A percentile compares a stretch with the other conserved stretches of the same genome.
Conservation (phyloP, 2,888 invertebrate species). For the Oasisia sp. region DNA sequence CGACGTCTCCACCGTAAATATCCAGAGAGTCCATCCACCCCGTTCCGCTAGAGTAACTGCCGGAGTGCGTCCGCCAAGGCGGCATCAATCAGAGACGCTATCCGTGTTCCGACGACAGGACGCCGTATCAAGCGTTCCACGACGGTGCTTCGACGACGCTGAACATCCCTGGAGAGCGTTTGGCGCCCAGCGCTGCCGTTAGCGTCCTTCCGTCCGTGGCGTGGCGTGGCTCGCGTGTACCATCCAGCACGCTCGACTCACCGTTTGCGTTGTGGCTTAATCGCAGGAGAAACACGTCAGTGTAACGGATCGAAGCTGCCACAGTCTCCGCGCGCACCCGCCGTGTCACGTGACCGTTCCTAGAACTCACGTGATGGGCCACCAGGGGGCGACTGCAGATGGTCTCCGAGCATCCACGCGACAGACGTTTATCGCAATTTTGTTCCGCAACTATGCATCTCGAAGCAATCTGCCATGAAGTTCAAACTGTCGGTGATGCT, state of each 20-base stretch:
- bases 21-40: constrained; percentile 8
- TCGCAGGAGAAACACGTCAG: background rate
- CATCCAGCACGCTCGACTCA: background rate
- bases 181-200: background rate
- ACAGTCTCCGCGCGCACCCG: background rate
- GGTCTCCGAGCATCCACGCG: background rate
- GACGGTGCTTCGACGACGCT: background rate
- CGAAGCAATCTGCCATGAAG: background rate
- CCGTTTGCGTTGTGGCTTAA: constrained; percentile 13
- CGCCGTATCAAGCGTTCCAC: constrained; percentile 2
- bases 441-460: background rate
- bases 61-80: background rate
- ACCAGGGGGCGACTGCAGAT: constrained; percentile 6
- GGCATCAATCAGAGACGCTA: background rate
- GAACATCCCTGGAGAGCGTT: background rate
- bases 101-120: background rate
- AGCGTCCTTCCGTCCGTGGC: background rate
- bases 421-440: too few species aligned
- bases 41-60: background rate
- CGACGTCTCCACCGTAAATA: background rate
- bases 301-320: background rate
- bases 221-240: background rate
- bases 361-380: background rate
- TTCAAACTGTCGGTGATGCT: background rate
- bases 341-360: constrained; percentile 2